Conservation (phyloP, 2,113 vertebrate species). For the Pterocles burchelli region DNA sequence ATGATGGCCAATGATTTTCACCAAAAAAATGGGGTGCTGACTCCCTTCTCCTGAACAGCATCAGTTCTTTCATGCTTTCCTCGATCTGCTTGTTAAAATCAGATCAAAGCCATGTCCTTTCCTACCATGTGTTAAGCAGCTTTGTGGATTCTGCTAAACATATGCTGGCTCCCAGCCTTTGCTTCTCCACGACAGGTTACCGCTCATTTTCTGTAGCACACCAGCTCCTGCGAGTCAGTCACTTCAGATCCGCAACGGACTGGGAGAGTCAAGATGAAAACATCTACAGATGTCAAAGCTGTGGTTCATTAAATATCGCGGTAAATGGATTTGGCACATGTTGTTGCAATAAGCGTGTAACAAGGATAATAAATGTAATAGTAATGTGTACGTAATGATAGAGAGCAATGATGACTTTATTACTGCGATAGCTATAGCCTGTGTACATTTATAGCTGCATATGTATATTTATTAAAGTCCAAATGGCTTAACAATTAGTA, state of each 20-base stretch:
- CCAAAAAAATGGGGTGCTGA: accelerated
- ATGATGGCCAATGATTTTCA: neutral
- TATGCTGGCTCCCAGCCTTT: neutral
- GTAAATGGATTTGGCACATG: neutral
- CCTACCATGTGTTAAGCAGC: neutral
- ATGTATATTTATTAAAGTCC: neutral
- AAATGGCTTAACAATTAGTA: neutral
- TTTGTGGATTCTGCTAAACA: neutral
- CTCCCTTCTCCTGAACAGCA: neutral
- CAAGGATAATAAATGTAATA: neutral
- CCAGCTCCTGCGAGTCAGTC: neutral
- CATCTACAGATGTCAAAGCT: neutral
- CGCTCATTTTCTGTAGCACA: neutral
- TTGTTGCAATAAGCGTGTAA: neutral
- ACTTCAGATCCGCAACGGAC: neutral
- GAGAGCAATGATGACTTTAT: neutral
- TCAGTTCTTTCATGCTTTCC: neutral
- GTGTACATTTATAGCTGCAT: neutral
- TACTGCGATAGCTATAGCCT: neutral
- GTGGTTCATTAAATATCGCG: neutral
- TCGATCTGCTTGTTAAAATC: neutral
- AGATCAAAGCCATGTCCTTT: neutral
- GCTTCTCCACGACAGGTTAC: neutral
- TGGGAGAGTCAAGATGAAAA: neutral
- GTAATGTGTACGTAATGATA: neutral